A percentile compares a stretch with the other conserved stretches of the same genome.
These are phyloP conservation scores for Callinectes sapidus DNA, from an alignment of 2,888 invertebrate species.

Conservation along the genomic window DNA sequence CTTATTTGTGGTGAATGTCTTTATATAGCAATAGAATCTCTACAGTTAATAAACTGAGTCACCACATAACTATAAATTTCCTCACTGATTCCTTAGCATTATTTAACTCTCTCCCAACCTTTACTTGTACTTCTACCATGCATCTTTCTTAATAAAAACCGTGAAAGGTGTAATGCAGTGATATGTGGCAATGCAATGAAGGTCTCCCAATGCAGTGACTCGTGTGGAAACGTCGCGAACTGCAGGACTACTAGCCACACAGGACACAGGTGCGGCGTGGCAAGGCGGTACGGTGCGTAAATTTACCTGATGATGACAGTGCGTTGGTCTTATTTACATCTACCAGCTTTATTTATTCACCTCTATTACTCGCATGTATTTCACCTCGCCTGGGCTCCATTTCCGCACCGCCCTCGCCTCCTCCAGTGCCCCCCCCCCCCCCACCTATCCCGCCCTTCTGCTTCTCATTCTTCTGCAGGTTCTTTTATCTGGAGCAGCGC, in stretches of 20 bases:
- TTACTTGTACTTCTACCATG: neutral
- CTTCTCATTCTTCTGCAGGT: neutral
- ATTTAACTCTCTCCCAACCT: no score
- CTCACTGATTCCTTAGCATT: no score
- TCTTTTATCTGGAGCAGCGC: slow-evolving; percentile 13
- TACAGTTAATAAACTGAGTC: no score
- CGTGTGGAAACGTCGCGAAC: neutral
- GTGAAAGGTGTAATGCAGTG: neutral
- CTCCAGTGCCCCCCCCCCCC: neutral
- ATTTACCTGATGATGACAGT: neutral
- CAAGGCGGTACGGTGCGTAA: neutral
- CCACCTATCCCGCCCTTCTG: neutral
- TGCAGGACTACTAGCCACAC: neutral
- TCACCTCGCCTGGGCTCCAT: neutral
- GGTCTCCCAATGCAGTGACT: neutral
- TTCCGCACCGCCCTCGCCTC: neutral
- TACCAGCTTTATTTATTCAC: neutral
- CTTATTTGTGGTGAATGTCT: no score
- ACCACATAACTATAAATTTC: no score
- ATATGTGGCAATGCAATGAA: neutral
- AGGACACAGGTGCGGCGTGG: neutral
- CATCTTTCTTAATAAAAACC: neutral
- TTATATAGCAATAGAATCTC: no score
- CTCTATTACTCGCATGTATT: neutral
- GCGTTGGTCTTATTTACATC: neutral